Evolutionary conservation across 2,797 vertebrate species (phyloP).

Genomic region (Champsocephalus gunnari): DNA sequence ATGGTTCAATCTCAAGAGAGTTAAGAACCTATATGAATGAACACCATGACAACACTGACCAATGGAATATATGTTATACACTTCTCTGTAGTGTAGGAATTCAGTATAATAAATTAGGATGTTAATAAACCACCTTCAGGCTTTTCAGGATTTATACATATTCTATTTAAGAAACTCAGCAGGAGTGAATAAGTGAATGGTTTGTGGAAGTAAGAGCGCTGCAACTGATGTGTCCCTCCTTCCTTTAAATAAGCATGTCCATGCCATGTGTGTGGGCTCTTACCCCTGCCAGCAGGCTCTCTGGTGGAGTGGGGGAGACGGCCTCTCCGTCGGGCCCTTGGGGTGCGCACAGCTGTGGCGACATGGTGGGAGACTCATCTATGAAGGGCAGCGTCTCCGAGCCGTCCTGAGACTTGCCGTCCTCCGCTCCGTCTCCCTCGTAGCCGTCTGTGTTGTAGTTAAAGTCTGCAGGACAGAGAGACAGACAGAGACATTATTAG

Average conservation of each 20-base stretch:
- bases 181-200: background rate
- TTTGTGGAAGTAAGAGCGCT: background rate
- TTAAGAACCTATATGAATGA: background rate
- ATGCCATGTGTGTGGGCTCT: constrained; percentile 50
- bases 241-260: background rate
- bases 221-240: background rate
- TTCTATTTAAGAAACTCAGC: background rate
- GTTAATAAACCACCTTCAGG: background rate
- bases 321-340: constrained; percentile 88
- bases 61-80: background rate
- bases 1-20: too few relatives aligned
- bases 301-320: constrained; percentile 88
- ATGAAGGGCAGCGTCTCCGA: constrained; percentile 98
- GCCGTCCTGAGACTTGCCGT: constrained; percentile 94
- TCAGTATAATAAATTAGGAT: background rate
- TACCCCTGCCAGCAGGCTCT: constrained; percentile 90
- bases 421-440: constrained; percentile 93
- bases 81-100: background rate
- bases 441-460: constrained; percentile 97
- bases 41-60: background rate
- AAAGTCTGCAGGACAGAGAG: constrained; percentile 88
- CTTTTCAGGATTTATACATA: background rate
- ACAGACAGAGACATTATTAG: constrained; percentile 44
- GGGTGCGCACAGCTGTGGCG: constrained; percentile 92
- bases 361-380: constrained; percentile 98